phyloP scores from a whole-genome alignment of 2,797 vertebrate genomes.

The Sebastes variabilis region DNA sequence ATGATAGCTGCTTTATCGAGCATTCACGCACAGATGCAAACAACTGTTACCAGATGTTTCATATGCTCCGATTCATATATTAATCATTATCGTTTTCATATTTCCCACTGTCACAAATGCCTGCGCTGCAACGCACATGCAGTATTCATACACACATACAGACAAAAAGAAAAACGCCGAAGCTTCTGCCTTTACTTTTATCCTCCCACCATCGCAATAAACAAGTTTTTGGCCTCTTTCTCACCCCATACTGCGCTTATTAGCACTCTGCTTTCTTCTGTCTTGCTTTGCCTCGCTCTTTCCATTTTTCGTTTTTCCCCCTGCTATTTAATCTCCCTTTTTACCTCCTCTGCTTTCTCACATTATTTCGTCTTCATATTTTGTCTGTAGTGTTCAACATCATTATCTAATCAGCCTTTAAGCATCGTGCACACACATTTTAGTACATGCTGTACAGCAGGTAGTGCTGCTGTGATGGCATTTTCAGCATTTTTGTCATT shows the following conservation, averaged over 20 bases:
- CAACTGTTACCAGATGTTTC: neutral
- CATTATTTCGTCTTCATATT: neutral
- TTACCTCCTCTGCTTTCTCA: conserved; percentile 14
- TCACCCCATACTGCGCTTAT: conserved; percentile 54
- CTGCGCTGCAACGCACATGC: neutral
- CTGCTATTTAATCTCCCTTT: conserved; percentile 3
- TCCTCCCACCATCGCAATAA: conserved; percentile 55
- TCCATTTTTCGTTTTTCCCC: conserved; percentile 9
- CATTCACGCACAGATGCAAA: neutral
- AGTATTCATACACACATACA: conserved; percentile 18
- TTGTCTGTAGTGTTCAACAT: neutral
- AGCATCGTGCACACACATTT: neutral
- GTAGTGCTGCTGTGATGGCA: too few species aligned
- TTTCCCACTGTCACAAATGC: conserved; percentile 5
- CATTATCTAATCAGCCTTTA: neutral
- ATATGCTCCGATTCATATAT: conserved; percentile 12
- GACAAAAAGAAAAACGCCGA: neutral
- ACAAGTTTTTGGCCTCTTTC: conserved; percentile 58
- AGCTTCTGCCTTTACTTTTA: conserved; percentile 52
- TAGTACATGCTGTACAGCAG: neutral
- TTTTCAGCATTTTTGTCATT: neutral
- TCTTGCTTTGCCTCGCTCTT: neutral
- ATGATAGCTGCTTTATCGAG: neutral
- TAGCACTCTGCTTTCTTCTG: conserved; percentile 30
- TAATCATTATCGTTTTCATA: conserved; percentile 18